Evolutionary conservation across 2,797 vertebrate species (phyloP), one percentile per base, ranked within the genome.

Genomic region (Siniperca undulata): DNA sequence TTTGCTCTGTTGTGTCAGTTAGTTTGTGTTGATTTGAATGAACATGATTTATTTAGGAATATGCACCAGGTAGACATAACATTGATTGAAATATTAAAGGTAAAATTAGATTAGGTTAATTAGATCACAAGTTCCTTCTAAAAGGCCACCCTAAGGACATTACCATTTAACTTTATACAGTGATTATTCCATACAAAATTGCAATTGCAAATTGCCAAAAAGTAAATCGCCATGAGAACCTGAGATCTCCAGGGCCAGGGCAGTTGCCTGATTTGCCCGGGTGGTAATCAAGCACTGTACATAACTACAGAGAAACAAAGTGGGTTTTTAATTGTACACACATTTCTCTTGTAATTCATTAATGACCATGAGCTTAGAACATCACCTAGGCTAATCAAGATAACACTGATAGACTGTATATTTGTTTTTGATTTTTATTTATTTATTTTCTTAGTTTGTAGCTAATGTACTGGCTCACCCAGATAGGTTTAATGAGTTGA

Each of bases 291-390:
- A 55, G 14, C 20, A 24, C 13, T 52, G 8, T 50, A 11, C 5
- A 36, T 17, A 77, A 66, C 50, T 55, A n/a, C 19, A 61, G 1
- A 60, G 16, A 60, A 38, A 40, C 44, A 40, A 27, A 48, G 55
- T 8, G 16, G 2, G 16, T 19, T 70, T 76, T 70, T n/a, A 58
- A 65, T 34, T 68, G 69, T 50, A 48, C 62, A 50, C 8, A 60
- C 16, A 5, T 11, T 17, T 50, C 4, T 53, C 17, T 69, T 68
- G 10, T 53, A 30, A 53, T 71, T 46, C n/a, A 36, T 61, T 61
- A 12, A 58, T 48, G 30, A 48, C 40, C 27, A 19, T n/a, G 17
- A 71, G 20, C 12, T 30, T 62, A 27, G 14, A 69, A 36, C n/a
- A 24, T 61, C 5, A 36, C 38, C 40, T 22, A 13, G 2, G 16